Evolutionary conservation across 1,140 invertebrate species (phyloP).

Genomic region (Manduca sexta): DNA sequence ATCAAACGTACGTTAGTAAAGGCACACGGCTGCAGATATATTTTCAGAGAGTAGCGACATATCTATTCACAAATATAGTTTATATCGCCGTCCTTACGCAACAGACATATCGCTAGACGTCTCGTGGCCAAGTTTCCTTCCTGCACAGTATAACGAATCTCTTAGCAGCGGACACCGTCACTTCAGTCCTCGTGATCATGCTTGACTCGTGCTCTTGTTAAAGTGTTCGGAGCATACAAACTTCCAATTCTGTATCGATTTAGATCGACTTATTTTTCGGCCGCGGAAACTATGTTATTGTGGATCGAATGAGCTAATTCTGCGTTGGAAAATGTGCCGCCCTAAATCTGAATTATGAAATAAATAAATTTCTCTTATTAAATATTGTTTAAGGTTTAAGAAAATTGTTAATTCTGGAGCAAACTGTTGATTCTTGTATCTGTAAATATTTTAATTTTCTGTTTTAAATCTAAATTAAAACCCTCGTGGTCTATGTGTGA

Average conservation of each 20-base stretch:
- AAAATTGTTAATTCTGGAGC: constrained; percentile 59
- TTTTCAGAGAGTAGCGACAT: constrained; percentile 25
- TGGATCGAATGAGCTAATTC: not conserved
- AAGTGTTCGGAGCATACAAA: too few relatives aligned
- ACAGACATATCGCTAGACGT: constrained; percentile 53
- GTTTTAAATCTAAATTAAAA: constrained; percentile 62
- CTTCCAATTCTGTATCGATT: not conserved
- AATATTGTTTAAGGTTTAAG: constrained; percentile 29
- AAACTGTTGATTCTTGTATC: constrained; percentile 60
- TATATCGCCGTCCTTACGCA: constrained; percentile 55
- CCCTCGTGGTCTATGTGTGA: constrained; percentile 66
- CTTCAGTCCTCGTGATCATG: not conserved
- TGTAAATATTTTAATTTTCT: constrained; percentile 65
- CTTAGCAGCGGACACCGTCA: not conserved
- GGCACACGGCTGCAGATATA: not conserved
- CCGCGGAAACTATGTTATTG: constrained; percentile 2
- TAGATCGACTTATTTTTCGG: not conserved
- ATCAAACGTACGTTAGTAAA: not conserved
- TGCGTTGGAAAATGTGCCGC: constrained; percentile 1
- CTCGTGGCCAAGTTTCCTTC: constrained; percentile 7
- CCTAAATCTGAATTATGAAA: constrained; percentile 11
- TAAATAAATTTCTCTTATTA: constrained; percentile 29
- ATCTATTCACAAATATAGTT: constrained; percentile 38
- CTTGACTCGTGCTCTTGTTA: not conserved
- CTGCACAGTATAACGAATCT: constrained; percentile 8